These are phyloP conservation scores for Phlogophora meticulosa DNA, from an alignment of 2,888 invertebrate species.

Conservation along the genomic window DNA sequence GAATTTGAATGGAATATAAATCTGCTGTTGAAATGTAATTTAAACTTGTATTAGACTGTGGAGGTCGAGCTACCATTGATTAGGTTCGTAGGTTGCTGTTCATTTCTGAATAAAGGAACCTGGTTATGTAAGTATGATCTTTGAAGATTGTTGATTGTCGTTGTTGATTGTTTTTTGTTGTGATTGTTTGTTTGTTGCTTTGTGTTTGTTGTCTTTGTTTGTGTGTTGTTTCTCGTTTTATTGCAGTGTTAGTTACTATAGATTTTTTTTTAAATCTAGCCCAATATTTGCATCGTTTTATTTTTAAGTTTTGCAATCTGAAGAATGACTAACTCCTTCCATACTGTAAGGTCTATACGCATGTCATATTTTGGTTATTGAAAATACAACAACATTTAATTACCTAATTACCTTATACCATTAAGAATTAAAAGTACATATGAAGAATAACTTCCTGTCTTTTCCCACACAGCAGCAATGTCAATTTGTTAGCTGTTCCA, in stretches of 20 bases:
- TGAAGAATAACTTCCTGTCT: slow-evolving; percentile 41
- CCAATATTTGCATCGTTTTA: too few species aligned
- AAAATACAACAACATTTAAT: slow-evolving; percentile 4
- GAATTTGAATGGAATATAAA: slow-evolving; percentile 43
- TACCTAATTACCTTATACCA: too few species aligned
- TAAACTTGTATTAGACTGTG: slow-evolving; percentile 20
- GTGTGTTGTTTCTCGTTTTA: too few species aligned
- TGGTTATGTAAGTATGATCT: too few species aligned
- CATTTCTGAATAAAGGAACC: slow-evolving; percentile 7
- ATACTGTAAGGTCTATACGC: too few species aligned
- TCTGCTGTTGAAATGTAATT: slow-evolving; percentile 35
- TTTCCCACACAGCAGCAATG: slow-evolving; percentile 21
- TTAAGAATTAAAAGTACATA: not conserved
- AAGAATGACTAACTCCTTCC: too few species aligned
- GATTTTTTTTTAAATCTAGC: too few species aligned
- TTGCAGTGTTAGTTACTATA: not conserved
- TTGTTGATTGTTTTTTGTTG: too few species aligned
- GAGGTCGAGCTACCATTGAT: not conserved
- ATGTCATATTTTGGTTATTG: not conserved
- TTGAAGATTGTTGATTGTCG: too few species aligned
- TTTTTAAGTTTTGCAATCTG: too few species aligned
- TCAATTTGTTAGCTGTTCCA: slow-evolving; percentile 45
- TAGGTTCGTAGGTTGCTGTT: not conserved
- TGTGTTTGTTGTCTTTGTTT: too few species aligned
- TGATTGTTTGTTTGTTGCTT: too few species aligned